phyloP scores from a whole-genome alignment of 2,888 invertebrate genomes.

The Cerastis leucographa region DNA sequence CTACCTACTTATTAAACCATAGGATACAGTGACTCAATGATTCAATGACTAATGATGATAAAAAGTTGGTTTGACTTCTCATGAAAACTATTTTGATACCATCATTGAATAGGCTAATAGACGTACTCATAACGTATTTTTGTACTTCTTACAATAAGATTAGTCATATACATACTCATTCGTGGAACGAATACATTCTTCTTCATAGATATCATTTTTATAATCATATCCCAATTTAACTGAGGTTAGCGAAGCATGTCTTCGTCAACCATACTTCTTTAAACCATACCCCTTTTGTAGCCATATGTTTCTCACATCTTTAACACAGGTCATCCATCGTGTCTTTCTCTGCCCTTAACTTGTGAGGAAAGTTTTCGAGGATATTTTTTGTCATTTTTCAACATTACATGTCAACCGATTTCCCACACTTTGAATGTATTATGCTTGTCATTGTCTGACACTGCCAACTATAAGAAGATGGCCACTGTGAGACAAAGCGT shows the following conservation, averaged over 20 bases:
- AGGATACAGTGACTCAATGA: conserved; percentile 34
- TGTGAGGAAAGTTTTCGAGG: not conserved
- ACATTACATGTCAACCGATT: not conserved
- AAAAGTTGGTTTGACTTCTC: not conserved
- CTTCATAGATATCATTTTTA: not conserved
- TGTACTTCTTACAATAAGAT: not conserved
- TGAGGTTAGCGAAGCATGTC: not conserved
- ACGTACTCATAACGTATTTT: not conserved
- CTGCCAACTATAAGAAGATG: not conserved
- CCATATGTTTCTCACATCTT: not conserved
- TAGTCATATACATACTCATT: conserved; percentile 1
- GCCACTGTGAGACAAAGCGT: too few species aligned
- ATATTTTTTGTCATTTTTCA: not conserved
- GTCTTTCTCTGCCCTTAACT: not conserved
- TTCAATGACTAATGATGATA: conserved; percentile 24
- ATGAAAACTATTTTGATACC: conserved; percentile 4
- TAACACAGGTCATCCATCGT: not conserved
- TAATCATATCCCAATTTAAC: not conserved
- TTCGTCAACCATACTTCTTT: not conserved
- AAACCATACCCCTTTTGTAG: not conserved
- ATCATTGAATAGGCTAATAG: not conserved
- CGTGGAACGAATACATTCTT: not conserved
- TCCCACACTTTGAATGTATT: not conserved
- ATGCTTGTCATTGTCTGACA: not conserved
- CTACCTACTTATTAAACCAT: conserved; percentile 4